These are phyloP conservation scores for Mus pahari DNA, from an alignment of 2,113 vertebrate species.

Conservation along the genomic window DNA sequence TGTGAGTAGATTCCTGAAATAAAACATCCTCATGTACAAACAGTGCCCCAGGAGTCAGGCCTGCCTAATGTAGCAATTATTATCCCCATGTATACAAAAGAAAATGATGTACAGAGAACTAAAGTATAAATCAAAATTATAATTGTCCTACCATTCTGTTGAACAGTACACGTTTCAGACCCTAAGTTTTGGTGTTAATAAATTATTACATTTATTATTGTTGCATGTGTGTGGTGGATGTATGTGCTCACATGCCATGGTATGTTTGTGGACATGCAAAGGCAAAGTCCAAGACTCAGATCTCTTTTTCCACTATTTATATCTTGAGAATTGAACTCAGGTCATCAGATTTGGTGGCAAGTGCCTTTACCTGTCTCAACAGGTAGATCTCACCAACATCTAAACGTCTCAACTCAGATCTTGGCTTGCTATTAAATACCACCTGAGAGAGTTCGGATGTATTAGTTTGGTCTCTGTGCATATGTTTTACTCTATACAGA, in stretches of 20 bases:
- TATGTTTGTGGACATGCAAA: background rate
- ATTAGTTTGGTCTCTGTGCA: slow-evolving; percentile 14
- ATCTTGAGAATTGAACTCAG: background rate
- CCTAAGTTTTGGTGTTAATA: background rate
- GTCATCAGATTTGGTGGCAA: background rate
- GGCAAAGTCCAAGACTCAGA: background rate
- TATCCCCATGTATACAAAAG: slow-evolving; percentile 2
- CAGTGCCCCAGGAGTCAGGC: background rate
- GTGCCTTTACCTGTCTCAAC: background rate
- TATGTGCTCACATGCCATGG: background rate
- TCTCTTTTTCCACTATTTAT: background rate
- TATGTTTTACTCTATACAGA: background rate
- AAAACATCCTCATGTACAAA: background rate
- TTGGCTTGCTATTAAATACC: background rate
- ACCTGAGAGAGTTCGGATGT: background rate
- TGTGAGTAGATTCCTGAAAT: background rate
- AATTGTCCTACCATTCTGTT: background rate
- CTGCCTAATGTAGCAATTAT: background rate
- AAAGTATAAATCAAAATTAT: background rate
- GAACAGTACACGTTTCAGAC: background rate
- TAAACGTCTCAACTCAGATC: background rate
- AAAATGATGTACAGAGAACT: background rate
- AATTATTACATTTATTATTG: background rate
- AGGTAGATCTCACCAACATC: background rate
- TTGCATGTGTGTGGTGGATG: background rate